These are phyloP conservation scores for Ditylenchus weischeri DNA, from an alignment of 2,888 invertebrate species.

Conservation along the genomic window DNA sequence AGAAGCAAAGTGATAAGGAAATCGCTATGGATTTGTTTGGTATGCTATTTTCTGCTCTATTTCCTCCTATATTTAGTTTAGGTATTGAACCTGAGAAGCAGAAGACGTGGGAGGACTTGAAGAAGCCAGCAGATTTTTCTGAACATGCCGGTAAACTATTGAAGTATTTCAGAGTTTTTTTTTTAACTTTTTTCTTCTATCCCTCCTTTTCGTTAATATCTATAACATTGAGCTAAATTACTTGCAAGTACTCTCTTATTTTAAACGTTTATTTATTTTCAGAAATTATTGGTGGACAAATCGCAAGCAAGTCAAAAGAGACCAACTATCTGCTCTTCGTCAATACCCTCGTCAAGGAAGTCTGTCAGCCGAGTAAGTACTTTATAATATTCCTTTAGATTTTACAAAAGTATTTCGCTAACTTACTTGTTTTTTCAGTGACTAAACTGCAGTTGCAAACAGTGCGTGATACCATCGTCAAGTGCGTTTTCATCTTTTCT, in stretches of 20 bases:
- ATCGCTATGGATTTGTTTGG: conserved; percentile 7
- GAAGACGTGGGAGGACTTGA: conserved; percentile 5
- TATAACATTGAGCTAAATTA: too few relatives aligned
- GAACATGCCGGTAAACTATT: neutral
- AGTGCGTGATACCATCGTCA: neutral
- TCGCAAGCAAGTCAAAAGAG: neutral
- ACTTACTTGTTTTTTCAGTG: neutral
- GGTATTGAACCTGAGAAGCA: conserved; percentile 1
- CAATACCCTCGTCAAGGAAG: neutral
- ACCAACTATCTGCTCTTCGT: conserved; percentile 4
- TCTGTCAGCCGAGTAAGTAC: conserved; percentile 8
- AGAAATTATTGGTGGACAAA: neutral
- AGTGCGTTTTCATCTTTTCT: neutral
- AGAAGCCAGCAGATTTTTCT: neutral
- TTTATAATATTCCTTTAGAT: too few relatives aligned
- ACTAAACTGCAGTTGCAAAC: conserved; percentile 10
- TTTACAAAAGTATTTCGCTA: neutral
- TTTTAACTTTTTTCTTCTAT: too few relatives aligned
- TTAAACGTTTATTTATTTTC: too few relatives aligned
- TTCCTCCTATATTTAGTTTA: neutral
- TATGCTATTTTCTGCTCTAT: neutral
- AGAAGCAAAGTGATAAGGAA: conserved; percentile 9
- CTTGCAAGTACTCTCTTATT: too few relatives aligned
- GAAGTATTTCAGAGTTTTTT: too few relatives aligned
- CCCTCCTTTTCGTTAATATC: too few relatives aligned